Percentiles rank a stretch among this genome's conserved stretches.
These are phyloP conservation scores for Aurelia coerulea DNA, from an alignment of 30 jellyfish, hydroid and myxozoan species.

Conservation along the genomic window DNA sequence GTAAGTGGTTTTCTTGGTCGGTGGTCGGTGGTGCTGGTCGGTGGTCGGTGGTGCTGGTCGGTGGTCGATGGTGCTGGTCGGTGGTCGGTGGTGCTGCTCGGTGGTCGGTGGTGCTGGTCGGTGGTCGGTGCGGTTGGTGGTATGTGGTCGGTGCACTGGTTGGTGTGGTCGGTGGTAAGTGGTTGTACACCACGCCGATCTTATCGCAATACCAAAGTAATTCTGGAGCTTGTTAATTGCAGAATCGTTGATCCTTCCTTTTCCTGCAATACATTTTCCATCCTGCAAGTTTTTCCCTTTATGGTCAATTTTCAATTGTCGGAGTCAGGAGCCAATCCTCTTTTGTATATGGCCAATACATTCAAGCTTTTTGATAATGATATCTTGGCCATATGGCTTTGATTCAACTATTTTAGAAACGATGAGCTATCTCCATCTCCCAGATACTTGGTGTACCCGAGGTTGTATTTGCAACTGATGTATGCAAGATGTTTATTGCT, in stretches of 20 bases:
- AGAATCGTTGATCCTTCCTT: neutral
- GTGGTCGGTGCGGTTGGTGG: too few species aligned
- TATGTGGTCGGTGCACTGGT: too few species aligned
- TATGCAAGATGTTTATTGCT: neutral
- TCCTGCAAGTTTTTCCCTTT: neutral
- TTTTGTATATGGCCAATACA: slow-evolving; percentile 24
- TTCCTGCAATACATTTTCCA: slow-evolving; percentile 6
- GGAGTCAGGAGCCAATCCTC: neutral
- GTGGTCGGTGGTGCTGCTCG: too few species aligned
- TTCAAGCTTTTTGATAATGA: neutral
- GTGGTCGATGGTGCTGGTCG: too few species aligned
- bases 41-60: too few species aligned
- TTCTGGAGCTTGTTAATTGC: neutral
- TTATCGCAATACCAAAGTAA: neutral
- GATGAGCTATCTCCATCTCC: neutral
- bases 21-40: too few species aligned
- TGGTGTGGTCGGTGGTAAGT: too few species aligned
- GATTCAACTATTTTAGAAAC: neutral
- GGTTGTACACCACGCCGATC: too few species aligned
- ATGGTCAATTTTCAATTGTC: neutral
- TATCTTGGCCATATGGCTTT: slow-evolving; percentile 3
- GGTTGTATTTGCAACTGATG: neutral
- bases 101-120: too few species aligned
- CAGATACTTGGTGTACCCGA: neutral
- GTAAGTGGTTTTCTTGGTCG: too few species aligned